Percentiles rank a stretch among this genome's conserved stretches.
Conservation (phyloP, 2,888 invertebrate genomes). For the Aphodius sticticus region DNA sequence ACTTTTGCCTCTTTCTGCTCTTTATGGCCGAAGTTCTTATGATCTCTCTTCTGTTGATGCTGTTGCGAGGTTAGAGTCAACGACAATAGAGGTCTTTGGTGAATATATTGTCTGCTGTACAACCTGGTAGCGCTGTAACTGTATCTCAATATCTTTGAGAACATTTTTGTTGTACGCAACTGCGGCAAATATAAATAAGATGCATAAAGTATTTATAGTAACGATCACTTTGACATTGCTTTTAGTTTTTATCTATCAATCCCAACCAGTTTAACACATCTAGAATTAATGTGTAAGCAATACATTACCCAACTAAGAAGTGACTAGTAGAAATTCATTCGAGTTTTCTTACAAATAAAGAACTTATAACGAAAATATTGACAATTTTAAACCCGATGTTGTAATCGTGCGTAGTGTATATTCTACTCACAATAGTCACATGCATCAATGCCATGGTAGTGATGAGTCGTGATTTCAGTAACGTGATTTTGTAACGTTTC, state of each 20-base stretch:
- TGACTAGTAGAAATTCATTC: too few species aligned
- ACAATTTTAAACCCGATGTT: too few species aligned
- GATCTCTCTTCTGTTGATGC: conserved; percentile 53
- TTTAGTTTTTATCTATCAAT: background rate
- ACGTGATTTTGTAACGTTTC: too few species aligned
- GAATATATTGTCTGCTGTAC: conserved; percentile 10
- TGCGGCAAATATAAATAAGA: background rate
- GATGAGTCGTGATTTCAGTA: too few species aligned
- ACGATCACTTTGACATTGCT: background rate
- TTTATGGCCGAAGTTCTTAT: conserved; percentile 68
- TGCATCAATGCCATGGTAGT: too few species aligned
- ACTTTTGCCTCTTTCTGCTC: conserved; percentile 56
- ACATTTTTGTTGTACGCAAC: conserved; percentile 9
- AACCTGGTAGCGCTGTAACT: conserved; percentile 6
- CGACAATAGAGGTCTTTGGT: conserved; percentile 7
- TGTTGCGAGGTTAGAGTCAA: conserved; percentile 27
- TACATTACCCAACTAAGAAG: too few species aligned
- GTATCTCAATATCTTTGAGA: conserved; percentile 18
- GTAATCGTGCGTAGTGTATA: too few species aligned
- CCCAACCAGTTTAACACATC: background rate
- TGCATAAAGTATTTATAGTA: background rate
- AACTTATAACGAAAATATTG: too few species aligned
- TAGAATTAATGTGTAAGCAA: too few species aligned
- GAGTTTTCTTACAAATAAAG: too few species aligned
- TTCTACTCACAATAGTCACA: too few species aligned